Evolutionary conservation across 2,113 vertebrate species (phyloP).

Genomic region (Centropus unirufus): DNA sequence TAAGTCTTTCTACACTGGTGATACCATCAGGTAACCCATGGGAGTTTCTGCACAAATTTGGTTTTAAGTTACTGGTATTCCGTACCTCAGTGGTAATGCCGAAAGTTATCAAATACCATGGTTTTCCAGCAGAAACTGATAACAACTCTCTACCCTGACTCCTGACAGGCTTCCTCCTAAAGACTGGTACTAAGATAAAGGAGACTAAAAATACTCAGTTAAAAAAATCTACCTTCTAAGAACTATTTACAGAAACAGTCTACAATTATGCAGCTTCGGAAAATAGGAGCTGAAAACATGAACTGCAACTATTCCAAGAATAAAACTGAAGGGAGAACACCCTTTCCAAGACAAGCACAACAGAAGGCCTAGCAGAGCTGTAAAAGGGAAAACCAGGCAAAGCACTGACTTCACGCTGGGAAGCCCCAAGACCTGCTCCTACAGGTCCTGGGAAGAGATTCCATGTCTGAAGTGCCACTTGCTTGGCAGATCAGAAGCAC

Average conservation of each 20-base stretch:
- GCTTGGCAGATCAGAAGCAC: not conserved
- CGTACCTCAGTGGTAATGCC: not conserved
- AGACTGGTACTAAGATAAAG: not conserved
- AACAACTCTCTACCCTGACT: not conserved
- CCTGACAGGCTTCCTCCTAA: not conserved
- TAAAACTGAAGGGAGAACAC: not conserved
- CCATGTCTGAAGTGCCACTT: not conserved
- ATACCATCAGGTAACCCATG: not conserved
- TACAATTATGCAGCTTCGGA: not conserved
- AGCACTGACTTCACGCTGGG: rapidly evolving
- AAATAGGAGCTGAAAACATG: not conserved
- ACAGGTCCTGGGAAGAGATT: not conserved
- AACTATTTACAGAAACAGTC: not conserved
- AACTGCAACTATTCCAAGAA: not conserved
- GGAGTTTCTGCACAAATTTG: not conserved
- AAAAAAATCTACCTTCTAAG: not conserved
- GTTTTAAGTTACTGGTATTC: not conserved
- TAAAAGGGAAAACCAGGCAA: not conserved
- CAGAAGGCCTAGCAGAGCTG: not conserved
- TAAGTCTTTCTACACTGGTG: not conserved
- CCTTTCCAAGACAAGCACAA: not conserved
- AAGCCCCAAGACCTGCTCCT: not conserved
- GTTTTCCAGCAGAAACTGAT: not conserved
- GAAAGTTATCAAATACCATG: not conserved
- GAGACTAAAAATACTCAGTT: not conserved